These are phyloP conservation scores for Lasius fuliginosus DNA, from an alignment of 2,888 invertebrate genomes.

Conservation along the genomic window DNA sequence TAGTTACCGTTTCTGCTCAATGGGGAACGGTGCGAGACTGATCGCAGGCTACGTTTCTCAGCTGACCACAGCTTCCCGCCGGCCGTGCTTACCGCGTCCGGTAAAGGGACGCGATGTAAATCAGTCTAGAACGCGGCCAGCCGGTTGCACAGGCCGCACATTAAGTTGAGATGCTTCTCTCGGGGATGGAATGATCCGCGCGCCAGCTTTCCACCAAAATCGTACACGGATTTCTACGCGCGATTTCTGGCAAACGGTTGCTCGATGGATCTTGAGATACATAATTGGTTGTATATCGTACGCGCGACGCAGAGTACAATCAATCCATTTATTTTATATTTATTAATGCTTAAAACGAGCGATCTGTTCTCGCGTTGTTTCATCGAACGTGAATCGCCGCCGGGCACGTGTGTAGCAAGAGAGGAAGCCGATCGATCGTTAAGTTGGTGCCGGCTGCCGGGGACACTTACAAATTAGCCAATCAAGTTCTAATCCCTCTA, in stretches of 20 bases:
- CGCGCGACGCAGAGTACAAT: not conserved
- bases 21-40: conserved; percentile 43
- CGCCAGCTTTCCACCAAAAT: conserved; percentile 60
- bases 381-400: conserved; percentile 52
- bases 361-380: conserved; percentile 33
- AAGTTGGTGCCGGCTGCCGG: conserved; percentile 81
- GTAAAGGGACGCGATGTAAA: conserved; percentile 85
- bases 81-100: conserved; percentile 68
- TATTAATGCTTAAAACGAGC: conserved; percentile 4
- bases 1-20: conserved; percentile 41
- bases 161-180: conserved; percentile 81
- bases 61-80: conserved; percentile 80
- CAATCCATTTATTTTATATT: conserved; percentile 14
- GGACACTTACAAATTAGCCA: conserved; percentile 87
- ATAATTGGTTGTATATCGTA: not conserved
- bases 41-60: conserved; percentile 81
- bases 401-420: conserved; percentile 67
- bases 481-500: conserved; percentile 85
- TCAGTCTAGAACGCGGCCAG: conserved; percentile 84
- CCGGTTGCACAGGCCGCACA: conserved; percentile 83
- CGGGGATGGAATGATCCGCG: conserved; percentile 43
- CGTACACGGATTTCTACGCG: not conserved
- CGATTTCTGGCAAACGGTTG: conserved; percentile 13
- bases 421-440: conserved; percentile 82
- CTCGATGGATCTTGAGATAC: not conserved